Evolutionary conservation across 2,113 vertebrate genomes (phyloP), one percentile per base, ranked within the genome.

Genomic region (Oncorhynchus mykiss): DNA sequence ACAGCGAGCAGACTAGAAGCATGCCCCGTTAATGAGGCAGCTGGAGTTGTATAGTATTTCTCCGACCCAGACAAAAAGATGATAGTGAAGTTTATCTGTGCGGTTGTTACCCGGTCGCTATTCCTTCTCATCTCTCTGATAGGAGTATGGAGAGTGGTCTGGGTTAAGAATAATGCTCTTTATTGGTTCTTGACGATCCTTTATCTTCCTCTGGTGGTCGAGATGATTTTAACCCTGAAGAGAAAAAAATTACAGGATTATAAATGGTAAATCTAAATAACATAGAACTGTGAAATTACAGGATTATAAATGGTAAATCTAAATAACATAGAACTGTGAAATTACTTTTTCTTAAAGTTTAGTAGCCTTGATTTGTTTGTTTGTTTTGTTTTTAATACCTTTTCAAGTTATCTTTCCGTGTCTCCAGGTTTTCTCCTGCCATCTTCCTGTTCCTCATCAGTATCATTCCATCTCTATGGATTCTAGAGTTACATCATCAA

Each of bases 391-490:
- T n/a, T 13, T 68, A 20, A 12, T 24, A 2, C 14, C 20, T 51
- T 77, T 64, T 51, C 18, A 3, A 45, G 29, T 7, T 67, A 5
- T 51, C 20, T 65, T 69, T n/a, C 9, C 14, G 5, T 59, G 7
- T 45, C 0, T 86, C 74, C 80, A 92, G 97, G 96, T 95, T 97
- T 93, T 99, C 97, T 62, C 97, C 96, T 76, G 92, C 96, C 7
- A 97, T 99, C 90, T 93, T 99, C 82, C 88, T 97, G 29, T 99
- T 98, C 83, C 93, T 99, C 80, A 94, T 96, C 86, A 96, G 94
- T 82, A 97, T 95, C 67, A 94, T 98, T 78, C 97, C 97, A 60
- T 96, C 96, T 70, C 90, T 99, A 67, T 99, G 97, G 97, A 91
- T 99, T 85, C 92, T 99, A 82, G 96, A 99, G 93, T 89, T 96